Percentiles rank a stretch among this genome's conserved stretches.
phyloP scores from a whole-genome alignment of 2,797 vertebrate species.

The Sorex maritimensis region DNA sequence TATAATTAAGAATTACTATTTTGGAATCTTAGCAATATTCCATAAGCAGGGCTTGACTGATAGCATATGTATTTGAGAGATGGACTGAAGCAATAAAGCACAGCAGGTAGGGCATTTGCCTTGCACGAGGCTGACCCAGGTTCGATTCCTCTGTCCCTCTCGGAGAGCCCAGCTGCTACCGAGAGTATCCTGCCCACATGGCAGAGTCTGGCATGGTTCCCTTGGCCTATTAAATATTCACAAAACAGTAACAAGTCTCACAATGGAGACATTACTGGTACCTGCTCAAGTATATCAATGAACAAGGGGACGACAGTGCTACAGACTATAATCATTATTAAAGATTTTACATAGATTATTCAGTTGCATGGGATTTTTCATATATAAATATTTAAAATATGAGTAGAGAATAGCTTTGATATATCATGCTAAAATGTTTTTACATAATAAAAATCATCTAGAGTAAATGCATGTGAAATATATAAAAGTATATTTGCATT shows the following conservation, averaged over 20 bases:
- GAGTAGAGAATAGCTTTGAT: conserved; percentile 23
- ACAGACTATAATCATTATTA: not conserved
- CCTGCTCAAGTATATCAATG: too few relatives aligned
- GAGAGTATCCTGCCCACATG: too few relatives aligned
- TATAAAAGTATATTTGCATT: not conserved
- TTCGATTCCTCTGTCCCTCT: too few relatives aligned
- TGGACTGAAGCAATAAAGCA: not conserved
- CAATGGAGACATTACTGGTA: too few relatives aligned
- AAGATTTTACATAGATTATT: not conserved
- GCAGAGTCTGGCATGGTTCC: too few relatives aligned
- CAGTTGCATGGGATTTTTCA: not conserved
- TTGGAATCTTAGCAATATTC: conserved; percentile 13
- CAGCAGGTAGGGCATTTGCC: too few relatives aligned
- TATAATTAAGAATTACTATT: not conserved
- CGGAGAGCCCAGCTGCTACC: too few relatives aligned
- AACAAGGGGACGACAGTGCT: too few relatives aligned
- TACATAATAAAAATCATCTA: conserved; percentile 28
- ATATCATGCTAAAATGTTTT: not conserved
- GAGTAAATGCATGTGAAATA: conserved; percentile 23
- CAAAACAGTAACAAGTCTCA: too few relatives aligned
- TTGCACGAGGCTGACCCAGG: too few relatives aligned
- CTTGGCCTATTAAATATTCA: too few relatives aligned
- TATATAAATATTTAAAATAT: conserved; percentile 18
- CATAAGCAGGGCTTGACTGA: not conserved
- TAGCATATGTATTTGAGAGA: not conserved